phyloP scores from a whole-genome alignment of 2,888 invertebrate species.

The Therioaphis trifolii region DNA sequence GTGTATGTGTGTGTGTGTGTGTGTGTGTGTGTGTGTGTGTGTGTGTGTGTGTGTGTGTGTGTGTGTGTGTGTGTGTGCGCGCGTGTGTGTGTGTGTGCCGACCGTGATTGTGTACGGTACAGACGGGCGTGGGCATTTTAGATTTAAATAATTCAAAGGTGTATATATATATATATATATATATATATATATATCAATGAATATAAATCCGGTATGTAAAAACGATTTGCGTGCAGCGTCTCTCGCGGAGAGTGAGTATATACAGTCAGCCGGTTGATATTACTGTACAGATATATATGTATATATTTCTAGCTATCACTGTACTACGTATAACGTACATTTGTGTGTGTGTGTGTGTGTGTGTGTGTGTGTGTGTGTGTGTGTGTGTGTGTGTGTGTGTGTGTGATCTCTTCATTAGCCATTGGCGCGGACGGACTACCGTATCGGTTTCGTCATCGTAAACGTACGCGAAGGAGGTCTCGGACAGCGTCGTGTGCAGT shows the following conservation, averaged over 20 bases:
- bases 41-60: too few species aligned
- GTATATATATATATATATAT: neutral
- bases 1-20: neutral
- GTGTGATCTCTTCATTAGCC: constrained; percentile 59
- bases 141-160: constrained; percentile 61
- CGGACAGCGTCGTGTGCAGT: constrained; percentile 13
- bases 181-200: neutral
- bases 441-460: constrained; percentile 47
- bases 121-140: constrained; percentile 53
- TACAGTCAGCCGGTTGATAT: neutral
- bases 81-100: too few species aligned
- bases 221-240: constrained; percentile 6
- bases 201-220: constrained; percentile 30
- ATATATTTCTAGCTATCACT: neutral
- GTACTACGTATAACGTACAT: too few species aligned
- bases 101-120: neutral
- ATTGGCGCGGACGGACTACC: neutral
- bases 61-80: too few species aligned
- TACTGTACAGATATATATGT: neutral
- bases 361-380: neutral
- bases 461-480: constrained; percentile 34
- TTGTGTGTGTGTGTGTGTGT: neutral
- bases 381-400: constrained; percentile 38
- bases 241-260: neutral
- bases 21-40: neutral